Conservation (phyloP, 2,113 vertebrate genomes). For the Oenanthe oenanthe region DNA sequence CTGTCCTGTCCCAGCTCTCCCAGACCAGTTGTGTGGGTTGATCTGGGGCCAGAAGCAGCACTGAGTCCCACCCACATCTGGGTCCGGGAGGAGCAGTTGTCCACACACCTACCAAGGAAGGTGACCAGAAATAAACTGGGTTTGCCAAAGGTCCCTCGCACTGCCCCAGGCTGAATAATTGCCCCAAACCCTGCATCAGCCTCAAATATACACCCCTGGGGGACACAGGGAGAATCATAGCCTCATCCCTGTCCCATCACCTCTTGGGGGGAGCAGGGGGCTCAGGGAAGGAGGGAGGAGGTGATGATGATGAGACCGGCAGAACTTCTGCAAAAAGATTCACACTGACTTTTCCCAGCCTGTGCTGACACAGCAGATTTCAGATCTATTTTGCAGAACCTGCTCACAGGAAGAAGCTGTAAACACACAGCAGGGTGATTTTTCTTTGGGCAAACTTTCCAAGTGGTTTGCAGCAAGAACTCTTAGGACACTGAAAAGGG, state of each 20-base stretch:
- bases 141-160: not conserved
- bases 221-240: not conserved
- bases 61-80: not conserved
- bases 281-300: not conserved
- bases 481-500: not conserved
- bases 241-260: not conserved
- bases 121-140: not conserved
- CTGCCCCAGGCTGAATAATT: not conserved
- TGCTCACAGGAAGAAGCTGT: not conserved
- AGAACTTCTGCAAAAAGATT: not conserved
- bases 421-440: not conserved
- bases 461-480: not conserved
- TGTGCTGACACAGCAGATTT: not conserved
- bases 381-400: not conserved
- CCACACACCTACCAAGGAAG: too few species aligned
- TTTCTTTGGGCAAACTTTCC: not conserved
- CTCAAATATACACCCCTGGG: rapidly evolving
- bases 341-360: not conserved
- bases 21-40: not conserved
- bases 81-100: rapidly evolving
- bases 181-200: not conserved
- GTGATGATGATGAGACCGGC: not conserved
- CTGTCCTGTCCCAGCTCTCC: not conserved
- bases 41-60: not conserved
- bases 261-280: not conserved